A percentile compares a stretch with the other conserved stretches of the same genome.
Conservation (phyloP, 2,113 vertebrate genomes). For the Ursus arctos region DNA sequence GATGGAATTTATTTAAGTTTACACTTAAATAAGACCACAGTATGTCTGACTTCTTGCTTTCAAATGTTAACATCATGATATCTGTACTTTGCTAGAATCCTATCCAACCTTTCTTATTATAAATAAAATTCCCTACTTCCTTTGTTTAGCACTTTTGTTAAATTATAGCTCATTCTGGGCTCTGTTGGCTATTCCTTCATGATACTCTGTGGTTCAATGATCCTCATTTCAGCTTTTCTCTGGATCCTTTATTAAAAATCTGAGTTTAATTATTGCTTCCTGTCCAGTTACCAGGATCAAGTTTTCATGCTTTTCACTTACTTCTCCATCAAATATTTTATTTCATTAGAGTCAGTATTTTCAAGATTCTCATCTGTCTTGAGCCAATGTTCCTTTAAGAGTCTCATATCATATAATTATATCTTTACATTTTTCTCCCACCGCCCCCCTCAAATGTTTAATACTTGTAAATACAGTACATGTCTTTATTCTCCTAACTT, state of each 20-base stretch:
- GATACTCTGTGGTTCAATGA: neutral
- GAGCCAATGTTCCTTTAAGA: neutral
- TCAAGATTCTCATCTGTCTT: neutral
- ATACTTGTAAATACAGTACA: neutral
- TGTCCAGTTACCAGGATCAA: neutral
- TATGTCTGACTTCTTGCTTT: neutral
- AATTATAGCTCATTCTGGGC: neutral
- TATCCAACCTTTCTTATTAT: neutral
- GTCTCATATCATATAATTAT: neutral
- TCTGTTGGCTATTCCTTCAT: neutral
- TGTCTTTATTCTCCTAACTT: neutral
- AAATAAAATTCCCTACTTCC: neutral
- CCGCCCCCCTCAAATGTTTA: neutral
- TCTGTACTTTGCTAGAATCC: neutral
- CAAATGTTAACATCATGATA: neutral
- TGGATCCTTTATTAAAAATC: neutral
- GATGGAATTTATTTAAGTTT: neutral
- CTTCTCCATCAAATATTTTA: neutral
- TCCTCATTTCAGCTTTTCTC: neutral
- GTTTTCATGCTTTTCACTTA: neutral
- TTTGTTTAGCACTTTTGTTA: neutral
- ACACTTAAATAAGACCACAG: neutral
- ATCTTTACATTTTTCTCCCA: neutral
- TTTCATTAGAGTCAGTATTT: neutral
- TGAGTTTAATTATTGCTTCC: neutral